phyloP scores from a whole-genome alignment of 2,797 vertebrate species.

The Carduelis carduelis region DNA sequence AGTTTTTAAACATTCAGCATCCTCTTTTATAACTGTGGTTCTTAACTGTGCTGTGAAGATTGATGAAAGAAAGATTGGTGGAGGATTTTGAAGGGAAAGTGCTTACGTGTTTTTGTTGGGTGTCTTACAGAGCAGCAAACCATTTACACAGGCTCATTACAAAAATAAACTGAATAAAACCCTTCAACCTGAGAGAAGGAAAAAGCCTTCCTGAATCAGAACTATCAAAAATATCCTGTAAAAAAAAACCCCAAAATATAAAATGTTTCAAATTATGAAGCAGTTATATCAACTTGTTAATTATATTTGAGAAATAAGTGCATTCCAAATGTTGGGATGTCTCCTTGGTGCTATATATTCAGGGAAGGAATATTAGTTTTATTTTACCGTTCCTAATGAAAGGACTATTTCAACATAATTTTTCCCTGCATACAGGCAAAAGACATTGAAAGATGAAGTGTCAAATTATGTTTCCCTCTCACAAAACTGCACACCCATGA shows the following conservation, averaged over 20 bases:
- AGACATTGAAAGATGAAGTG: background rate
- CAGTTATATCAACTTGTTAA: background rate
- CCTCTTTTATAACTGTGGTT: background rate
- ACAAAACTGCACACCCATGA: background rate
- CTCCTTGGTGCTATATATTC: background rate
- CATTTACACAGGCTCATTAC: background rate
- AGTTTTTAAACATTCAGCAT: background rate
- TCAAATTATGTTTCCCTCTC: background rate
- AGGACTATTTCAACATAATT: background rate
- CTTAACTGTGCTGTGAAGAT: background rate
- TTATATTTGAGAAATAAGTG: slow-evolving; percentile 10
- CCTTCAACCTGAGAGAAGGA: background rate
- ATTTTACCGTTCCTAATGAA: slow-evolving; percentile 9
- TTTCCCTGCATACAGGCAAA: background rate
- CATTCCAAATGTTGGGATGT: background rate
- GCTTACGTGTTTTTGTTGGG: background rate
- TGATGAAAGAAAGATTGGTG: background rate
- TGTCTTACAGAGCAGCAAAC: background rate
- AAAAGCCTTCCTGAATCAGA: background rate
- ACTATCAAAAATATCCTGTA: background rate
- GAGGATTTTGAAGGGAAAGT: background rate
- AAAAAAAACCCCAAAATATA: background rate
- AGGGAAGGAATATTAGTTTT: background rate
- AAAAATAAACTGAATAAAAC: background rate
- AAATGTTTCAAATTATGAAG: background rate